Evolutionary conservation across 92 coral and sea anemone genomes (phyloP), one percentile per base, ranked within the genome.

Genomic region (Heteractis magnifica): DNA sequence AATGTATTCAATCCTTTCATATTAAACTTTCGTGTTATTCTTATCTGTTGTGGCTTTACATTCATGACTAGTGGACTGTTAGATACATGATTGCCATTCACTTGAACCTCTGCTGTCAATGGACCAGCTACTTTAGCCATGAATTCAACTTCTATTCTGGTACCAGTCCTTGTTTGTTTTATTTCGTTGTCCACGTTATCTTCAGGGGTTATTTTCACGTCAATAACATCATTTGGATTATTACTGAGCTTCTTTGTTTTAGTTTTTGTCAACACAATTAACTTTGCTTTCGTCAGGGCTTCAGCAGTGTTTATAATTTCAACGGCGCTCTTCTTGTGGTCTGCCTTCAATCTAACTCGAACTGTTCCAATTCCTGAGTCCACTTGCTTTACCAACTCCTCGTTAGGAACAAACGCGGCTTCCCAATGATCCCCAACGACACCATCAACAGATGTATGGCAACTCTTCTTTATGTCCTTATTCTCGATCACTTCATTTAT

Each of bases 41-140:
- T 53, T 52, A 77, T 77, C 19, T 12, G 12, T 18, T 56, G 62
- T 56, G 62, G 62, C 62, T 56, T 10, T 0, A 56, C 14, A 56
- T 56, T 56, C 62, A 56, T 12, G 16, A 55, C 81, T 4, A 77
- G 51, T 77, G 81, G 81, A 55, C 81, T 77, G 51, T 52, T 77
- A 21, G 16, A n/a, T 21, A 77, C 81, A 59, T 23, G 48, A 21
- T 77, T 77, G 8, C 81, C 81, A 59, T 77, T 77, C 68, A 77
- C 71, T 55, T 8, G 15, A 55, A 77, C 81, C 81, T 77, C 81
- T 10, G 71, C 81, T 59, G 44, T 53, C 44, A 77, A 56, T 52
- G 53, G 50, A 55, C 81, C 81, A 21, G 81, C 18, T n/a, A 56
- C 81, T 59, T 77, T 77, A 23, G 81, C 49, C 49, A 77, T 23